These are phyloP conservation scores for Plecotus auritus DNA, from an alignment of 2,113 vertebrate genomes.

Conservation along the genomic window DNA sequence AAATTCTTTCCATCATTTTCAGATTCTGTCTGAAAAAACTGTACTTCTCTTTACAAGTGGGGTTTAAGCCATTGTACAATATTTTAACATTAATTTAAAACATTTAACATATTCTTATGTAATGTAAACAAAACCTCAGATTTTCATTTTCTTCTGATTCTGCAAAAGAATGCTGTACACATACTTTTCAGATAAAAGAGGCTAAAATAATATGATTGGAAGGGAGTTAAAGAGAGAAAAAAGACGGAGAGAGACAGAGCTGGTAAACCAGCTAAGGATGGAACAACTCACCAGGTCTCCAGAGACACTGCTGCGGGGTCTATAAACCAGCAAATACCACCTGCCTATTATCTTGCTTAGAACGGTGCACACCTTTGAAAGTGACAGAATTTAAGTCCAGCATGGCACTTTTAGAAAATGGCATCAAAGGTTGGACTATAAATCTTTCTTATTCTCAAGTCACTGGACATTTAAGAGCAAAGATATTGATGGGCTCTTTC, in stretches of 20 bases:
- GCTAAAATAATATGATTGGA: background rate
- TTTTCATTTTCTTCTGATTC: conserved; percentile 23
- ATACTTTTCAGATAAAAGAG: conserved; percentile 23
- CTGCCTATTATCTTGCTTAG: background rate
- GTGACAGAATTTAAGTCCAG: conserved; percentile 49
- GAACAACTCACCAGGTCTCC: background rate
- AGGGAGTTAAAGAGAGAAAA: background rate
- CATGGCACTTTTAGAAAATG: conserved; percentile 54
- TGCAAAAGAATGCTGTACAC: background rate
- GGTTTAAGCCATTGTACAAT: background rate
- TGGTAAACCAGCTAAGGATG: background rate
- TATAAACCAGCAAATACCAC: conserved; percentile 23
- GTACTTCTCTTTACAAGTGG: background rate
- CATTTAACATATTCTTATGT: background rate
- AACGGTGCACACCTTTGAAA: conserved; percentile 39
- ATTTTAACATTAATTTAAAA: conserved; percentile 8
- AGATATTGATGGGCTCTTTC: conserved; percentile 63
- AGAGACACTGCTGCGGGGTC: background rate
- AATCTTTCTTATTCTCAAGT: conserved; percentile 61
- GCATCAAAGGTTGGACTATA: conserved; percentile 55
- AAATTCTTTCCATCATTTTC: conserved; percentile 42
- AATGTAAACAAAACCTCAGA: background rate
- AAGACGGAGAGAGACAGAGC: background rate
- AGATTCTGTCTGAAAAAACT: background rate
- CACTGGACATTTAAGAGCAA: conserved; percentile 56